Evolutionary conservation across 2,797 vertebrate species (phyloP).

Genomic region (Orientallactaga sibirica): DNA sequence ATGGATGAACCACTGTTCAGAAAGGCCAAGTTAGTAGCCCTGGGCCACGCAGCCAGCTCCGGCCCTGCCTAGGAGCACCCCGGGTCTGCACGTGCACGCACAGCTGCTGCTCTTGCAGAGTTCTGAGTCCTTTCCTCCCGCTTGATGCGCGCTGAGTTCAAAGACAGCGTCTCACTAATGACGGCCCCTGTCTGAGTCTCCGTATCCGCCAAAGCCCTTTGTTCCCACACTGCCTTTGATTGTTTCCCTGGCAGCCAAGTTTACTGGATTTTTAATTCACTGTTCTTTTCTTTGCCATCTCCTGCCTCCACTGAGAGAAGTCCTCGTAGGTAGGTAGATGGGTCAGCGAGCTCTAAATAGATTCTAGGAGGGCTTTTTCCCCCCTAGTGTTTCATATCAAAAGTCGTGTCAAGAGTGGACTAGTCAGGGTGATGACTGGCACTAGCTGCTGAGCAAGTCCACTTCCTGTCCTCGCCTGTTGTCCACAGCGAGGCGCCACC

Average conservation of each 20-base stretch:
- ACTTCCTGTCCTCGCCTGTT: too few relatives aligned
- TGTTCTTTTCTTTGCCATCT: not conserved
- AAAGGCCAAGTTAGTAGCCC: not conserved
- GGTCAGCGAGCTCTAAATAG: not conserved
- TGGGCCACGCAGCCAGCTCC: not conserved
- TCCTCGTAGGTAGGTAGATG: not conserved
- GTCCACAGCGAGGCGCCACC: fast-evolving
- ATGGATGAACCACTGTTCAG: not conserved
- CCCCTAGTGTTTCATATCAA: not conserved
- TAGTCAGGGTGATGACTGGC: not conserved
- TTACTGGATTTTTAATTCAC: not conserved
- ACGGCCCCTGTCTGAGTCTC: not conserved
- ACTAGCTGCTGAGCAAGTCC: fast-evolving
- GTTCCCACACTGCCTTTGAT: not conserved
- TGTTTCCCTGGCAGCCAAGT: conserved; percentile 12
- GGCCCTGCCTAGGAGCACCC: not conserved
- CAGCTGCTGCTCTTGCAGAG: not conserved
- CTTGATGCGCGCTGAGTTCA: conserved; percentile 29
- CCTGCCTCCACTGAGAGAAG: not conserved
- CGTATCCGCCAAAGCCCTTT: not conserved
- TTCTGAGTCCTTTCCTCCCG: not conserved
- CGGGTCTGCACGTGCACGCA: fast-evolving
- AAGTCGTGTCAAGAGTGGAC: not conserved
- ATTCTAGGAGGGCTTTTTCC: not conserved
- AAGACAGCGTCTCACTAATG: not conserved